Conservation (phyloP, 1,140 invertebrate species). For the Monomorium pharaonis region DNA sequence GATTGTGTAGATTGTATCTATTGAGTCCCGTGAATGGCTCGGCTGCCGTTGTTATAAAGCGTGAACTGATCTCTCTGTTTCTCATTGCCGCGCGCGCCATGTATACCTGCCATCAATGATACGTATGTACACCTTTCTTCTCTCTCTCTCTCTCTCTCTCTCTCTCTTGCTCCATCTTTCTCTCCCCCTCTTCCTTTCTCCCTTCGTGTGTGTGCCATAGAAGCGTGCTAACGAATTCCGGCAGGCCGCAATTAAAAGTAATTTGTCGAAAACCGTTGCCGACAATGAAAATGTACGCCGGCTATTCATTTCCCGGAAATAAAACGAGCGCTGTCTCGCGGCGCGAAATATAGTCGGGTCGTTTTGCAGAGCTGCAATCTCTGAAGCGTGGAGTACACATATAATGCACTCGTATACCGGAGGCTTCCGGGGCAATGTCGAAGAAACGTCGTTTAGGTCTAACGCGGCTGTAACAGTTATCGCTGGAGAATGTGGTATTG, state of each 20-base stretch:
- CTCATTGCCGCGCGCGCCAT: slow-evolving; percentile 2
- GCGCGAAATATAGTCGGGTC: slow-evolving; percentile 28
- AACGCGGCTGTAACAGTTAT: not conserved
- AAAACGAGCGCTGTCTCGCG: slow-evolving; percentile 33
- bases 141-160: not conserved
- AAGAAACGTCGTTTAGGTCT: not conserved
- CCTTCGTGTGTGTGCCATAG: slow-evolving; percentile 4
- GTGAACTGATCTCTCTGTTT: slow-evolving; percentile 50
- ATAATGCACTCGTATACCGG: not conserved
- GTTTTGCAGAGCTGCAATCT: slow-evolving; percentile 38
- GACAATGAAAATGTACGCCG: slow-evolving; percentile 53
- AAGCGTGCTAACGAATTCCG: slow-evolving; percentile 56
- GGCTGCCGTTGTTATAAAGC: slow-evolving; percentile 53
- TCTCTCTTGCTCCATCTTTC: not conserved
- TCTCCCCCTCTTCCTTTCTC: not conserved
- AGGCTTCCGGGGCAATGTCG: not conserved
- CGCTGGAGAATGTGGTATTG: not conserved
- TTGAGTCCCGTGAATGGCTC: slow-evolving; percentile 67
- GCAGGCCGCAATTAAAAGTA: slow-evolving; percentile 55
- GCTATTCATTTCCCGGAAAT: slow-evolving; percentile 47
- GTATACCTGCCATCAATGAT: slow-evolving; percentile 12
- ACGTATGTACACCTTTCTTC: not conserved
- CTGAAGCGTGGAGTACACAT: slow-evolving; percentile 22
- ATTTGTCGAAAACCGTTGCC: slow-evolving; percentile 51
- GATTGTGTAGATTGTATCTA: slow-evolving; percentile 66